A percentile compares a stretch with the other conserved stretches of the same genome.
These are phyloP conservation scores for Centropus unirufus DNA, from an alignment of 2,113 vertebrate species.

Conservation along the genomic window DNA sequence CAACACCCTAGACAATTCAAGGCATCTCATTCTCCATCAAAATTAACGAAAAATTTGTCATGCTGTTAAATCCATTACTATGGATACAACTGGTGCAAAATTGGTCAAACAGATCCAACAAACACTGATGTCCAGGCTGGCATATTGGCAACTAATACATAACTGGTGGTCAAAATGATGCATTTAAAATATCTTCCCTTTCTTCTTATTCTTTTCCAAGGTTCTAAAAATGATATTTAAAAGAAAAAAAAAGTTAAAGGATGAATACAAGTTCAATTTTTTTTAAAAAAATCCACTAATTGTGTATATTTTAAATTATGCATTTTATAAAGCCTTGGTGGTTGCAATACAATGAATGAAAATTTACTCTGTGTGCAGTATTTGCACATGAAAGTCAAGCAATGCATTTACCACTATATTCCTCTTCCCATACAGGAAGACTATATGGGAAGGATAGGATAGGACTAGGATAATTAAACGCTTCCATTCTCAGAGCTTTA, in stretches of 20 bases:
- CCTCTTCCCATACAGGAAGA: background rate
- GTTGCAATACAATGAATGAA: background rate
- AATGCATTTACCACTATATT: background rate
- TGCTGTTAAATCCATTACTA: slow-evolving; percentile 85
- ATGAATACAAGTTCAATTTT: background rate
- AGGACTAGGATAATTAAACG: fast-evolving
- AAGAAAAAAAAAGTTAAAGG: background rate
- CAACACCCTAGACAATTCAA: slow-evolving; percentile 84
- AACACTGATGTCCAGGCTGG: slow-evolving; percentile 90
- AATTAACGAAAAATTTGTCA: slow-evolving; percentile 81
- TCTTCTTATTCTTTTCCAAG: slow-evolving; percentile 99
- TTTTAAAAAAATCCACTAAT: background rate
- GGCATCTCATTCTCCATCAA: slow-evolving; percentile 83
- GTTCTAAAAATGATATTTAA: slow-evolving; percentile 79
- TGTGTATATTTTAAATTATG: background rate
- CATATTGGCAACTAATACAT: slow-evolving; percentile 88
- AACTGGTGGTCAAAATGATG: slow-evolving; percentile 78
- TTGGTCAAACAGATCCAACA: slow-evolving; percentile 82
- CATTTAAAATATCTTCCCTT: slow-evolving; percentile 98
- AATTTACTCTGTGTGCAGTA: background rate
- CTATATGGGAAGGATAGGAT: too few relatives aligned
- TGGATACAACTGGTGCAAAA: slow-evolving; percentile 85
- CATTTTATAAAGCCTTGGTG: background rate
- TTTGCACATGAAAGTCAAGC: background rate
- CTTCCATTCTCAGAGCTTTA: background rate